These are phyloP conservation scores for Danio choprae DNA, from an alignment of 2,797 vertebrate species.

Conservation along the genomic window DNA sequence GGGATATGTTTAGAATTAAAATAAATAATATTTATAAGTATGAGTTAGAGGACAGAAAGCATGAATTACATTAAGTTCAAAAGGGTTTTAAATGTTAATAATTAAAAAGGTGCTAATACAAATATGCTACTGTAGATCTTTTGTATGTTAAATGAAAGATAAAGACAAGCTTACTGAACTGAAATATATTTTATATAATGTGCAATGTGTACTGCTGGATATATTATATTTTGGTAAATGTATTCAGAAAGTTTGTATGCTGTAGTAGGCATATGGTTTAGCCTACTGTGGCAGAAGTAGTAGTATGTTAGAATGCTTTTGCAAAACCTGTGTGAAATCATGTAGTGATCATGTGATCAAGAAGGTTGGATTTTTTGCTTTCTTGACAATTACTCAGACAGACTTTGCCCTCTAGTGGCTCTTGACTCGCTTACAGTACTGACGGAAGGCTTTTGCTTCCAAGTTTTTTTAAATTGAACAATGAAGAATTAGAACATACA, in stretches of 20 bases:
- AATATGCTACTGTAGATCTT: neutral
- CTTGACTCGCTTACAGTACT: neutral
- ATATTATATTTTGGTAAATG: neutral
- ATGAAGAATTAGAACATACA: too few relatives aligned
- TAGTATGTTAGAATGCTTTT: neutral
- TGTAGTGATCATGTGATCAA: neutral
- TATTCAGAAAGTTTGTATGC: neutral
- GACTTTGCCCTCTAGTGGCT: slow-evolving; percentile 60
- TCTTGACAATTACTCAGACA: slow-evolving; percentile 18
- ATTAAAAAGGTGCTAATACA: too few relatives aligned
- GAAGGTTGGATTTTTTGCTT: neutral
- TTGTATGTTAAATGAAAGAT: neutral
- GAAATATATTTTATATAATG: neutral
- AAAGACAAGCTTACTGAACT: neutral
- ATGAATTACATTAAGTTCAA: too few relatives aligned
- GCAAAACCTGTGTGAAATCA: neutral
- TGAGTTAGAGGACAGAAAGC: too few relatives aligned
- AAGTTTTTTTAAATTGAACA: too few relatives aligned
- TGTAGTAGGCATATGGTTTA: neutral
- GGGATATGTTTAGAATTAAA: too few relatives aligned
- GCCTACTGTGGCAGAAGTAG: neutral
- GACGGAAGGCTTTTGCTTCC: neutral
- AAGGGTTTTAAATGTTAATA: too few relatives aligned
- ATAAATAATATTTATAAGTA: too few relatives aligned
- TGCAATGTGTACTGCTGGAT: neutral